Evolutionary conservation across 2,888 invertebrate species (phyloP), one percentile per base, ranked within the genome.

Genomic region (Andrena haemorrhoa): DNA sequence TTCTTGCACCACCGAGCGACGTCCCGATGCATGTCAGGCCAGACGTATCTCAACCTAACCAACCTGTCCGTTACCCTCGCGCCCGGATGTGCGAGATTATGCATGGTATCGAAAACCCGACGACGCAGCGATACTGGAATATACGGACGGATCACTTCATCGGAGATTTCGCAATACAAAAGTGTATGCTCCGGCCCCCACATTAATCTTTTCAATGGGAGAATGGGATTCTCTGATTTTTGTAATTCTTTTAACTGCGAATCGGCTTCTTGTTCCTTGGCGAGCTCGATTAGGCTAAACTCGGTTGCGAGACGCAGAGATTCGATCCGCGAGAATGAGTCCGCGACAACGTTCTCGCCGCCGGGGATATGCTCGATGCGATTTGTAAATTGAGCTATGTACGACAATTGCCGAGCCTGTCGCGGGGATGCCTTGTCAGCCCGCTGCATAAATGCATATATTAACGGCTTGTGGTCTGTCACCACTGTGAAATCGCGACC

Each of bases 11-110:
- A 69, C 10, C 33, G 35, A 1, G 51, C 6, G 12, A 78, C 49
- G 6, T 73, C 68, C 10, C 20, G 58, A 5, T 58, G 58, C 35
- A 78, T 53, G 10, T 60, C 6, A 0, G 66, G 72, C 65, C 68
- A 72, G 0, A 72, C 51, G 33, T 31, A 60, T 16, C 16, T 60
- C 60, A 1, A 4, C 29, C 16, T 33, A 2, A 35, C 33, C 20
- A 56, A 3, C 2, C 8, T 35, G 35, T 35, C 8, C 35, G 35
- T 35, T 8, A 23, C 33, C 20, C 41, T 41, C 3, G 41, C 63
- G 12, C 63, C 41, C 1, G 20, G 35, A 3, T 64, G 35, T 6
- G 35, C 20, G 8, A 16, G 35, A 35, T 12, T 10, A 23, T 64
- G 35, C 2, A n/a, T 5, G 2, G 16, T 20, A 10, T 64, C n/a